Evolutionary conservation across 1,140 invertebrate genomes (phyloP), one percentile per base, ranked within the genome.

Genomic region (Halotydeus destructor): DNA sequence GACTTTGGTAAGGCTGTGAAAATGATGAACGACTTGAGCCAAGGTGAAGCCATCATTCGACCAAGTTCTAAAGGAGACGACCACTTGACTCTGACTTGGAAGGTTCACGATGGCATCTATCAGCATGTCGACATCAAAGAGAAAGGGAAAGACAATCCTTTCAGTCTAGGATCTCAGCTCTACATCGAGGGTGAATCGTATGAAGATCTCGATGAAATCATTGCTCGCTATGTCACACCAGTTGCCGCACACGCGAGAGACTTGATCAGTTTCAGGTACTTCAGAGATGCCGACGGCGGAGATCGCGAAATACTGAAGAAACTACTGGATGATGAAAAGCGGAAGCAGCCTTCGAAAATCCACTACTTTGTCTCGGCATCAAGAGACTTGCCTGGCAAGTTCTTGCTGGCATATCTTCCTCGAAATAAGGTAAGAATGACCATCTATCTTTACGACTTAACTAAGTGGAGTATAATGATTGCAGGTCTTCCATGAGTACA

Each of bases 181-280:
- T 78, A 74, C 71, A 93, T 94, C 47, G 75, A 75, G 41, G 44
- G 35, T 22, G 56, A 55, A 38, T 42, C 91, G 54, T 98, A 89
- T 62, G 93, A 99, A 66, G 93, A 98, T 64, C 61, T 98, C 12
- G 93, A 99, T 63, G 93, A 99, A 76, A 99, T 99, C 34, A 84
- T 98, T 27, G 89, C 91, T 0, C 71, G 89, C 9, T 72, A 93
- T 60, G 75, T 99, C 4, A 86, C 81, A 49, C 93, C 91, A 0
- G 93, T 99, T 85, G 88, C 91, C 3, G 68, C 73, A 0, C 77
- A 78, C 55, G 84, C 82, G 1, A 68, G 85, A 1, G 91, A 98
- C 55, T 66, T 98, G 22, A 61, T 91, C 11, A 70, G 74, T 18
- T 94, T 89, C 58, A 89, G 88, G 55, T 52, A 54, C 39, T 56